phyloP scores from a whole-genome alignment of 2,113 vertebrate genomes.

The Petrocephalus microphthalmus region DNA sequence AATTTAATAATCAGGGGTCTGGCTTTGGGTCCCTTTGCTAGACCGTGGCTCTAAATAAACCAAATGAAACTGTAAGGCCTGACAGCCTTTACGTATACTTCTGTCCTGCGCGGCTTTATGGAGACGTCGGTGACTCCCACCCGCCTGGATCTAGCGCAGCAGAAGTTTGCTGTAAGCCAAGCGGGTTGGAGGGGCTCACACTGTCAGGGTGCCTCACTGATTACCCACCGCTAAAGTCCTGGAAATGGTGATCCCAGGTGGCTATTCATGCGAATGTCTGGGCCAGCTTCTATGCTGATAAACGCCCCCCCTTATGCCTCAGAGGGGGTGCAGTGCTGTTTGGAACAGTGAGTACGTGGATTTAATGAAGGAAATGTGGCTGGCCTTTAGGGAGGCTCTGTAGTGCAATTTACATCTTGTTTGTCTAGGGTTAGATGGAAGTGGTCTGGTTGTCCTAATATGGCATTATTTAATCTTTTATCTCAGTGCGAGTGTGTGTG shows the following conservation, averaged over 20 bases:
- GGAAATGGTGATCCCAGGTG: neutral
- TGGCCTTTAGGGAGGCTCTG: neutral
- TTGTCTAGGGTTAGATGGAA: neutral
- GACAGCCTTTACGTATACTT: too few relatives aligned
- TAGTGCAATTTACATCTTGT: neutral
- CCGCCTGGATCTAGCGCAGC: neutral
- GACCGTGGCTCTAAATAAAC: neutral
- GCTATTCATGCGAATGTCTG: neutral
- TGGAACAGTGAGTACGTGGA: neutral
- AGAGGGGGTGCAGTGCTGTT: neutral
- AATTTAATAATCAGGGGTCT: neutral
- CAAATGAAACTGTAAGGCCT: neutral
- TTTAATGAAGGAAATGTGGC: neutral
- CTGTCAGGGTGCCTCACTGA: too few relatives aligned
- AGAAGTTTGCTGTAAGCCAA: neutral
- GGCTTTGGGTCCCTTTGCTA: neutral
- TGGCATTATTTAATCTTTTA: neutral
- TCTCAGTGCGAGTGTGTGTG: neutral
- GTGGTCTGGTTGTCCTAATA: neutral
- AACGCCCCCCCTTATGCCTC: neutral
- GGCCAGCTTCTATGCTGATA: neutral
- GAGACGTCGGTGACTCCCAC: neutral
- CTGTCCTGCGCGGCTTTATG: neutral
- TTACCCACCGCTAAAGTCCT: neutral
- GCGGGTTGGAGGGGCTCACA: neutral